Conservation (phyloP, 2,888 invertebrate genomes). For the Endotricha flammealis region DNA sequence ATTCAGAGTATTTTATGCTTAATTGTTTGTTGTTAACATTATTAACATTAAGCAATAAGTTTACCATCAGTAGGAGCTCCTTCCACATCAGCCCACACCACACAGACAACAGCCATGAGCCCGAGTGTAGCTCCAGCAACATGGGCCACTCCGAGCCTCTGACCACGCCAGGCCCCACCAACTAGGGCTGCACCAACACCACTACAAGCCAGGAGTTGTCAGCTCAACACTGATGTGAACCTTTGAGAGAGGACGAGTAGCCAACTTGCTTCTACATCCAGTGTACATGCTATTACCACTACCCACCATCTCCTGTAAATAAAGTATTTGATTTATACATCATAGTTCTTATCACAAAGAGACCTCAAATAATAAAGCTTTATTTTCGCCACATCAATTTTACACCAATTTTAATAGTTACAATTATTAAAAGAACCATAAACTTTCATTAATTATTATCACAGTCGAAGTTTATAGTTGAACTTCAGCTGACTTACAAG, state of each 20-base stretch:
- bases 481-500: too few species aligned
- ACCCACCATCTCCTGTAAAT: constrained; percentile 81
- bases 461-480: too few species aligned
- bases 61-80: constrained; percentile 81
- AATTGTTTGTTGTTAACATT: neutral
- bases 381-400: too few species aligned
- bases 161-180: constrained; percentile 87
- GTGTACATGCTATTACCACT: constrained; percentile 84
- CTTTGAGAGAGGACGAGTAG: constrained; percentile 88
- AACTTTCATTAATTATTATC: too few species aligned
- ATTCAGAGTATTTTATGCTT: neutral
- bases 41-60: too few species aligned
- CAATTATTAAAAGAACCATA: too few species aligned
- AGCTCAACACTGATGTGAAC: constrained; percentile 72
- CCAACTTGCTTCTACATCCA: constrained; percentile 93
- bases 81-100: constrained; percentile 90
- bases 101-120: constrained; percentile 88
- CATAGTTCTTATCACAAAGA: too few species aligned
- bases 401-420: too few species aligned
- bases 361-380: too few species aligned
- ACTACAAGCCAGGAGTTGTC: constrained; percentile 90
- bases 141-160: constrained; percentile 85
- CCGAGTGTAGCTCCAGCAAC: constrained; percentile 88
- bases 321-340: too few species aligned
- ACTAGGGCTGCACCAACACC: constrained; percentile 90